Conservation (phyloP, 53 echinoderm and acorn worm genomes). For the Temnopleurus reevesii region DNA sequence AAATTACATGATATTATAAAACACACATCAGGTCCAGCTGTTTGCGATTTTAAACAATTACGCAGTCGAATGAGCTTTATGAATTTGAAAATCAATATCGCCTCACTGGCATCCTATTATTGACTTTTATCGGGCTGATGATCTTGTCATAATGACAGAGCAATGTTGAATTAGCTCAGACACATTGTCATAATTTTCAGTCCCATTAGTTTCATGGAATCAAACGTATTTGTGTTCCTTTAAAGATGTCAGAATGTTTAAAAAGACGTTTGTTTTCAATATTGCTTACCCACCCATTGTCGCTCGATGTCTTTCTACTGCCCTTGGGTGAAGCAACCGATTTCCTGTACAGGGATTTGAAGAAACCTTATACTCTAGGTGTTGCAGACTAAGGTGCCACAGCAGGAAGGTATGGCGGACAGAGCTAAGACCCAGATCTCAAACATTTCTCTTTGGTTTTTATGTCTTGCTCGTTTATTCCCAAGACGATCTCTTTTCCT, state of each 20-base stretch:
- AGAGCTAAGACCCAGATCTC: conserved; percentile 8
- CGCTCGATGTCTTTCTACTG: neutral
- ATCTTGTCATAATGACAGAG: no score
- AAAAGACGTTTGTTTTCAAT: neutral
- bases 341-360: neutral
- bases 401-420: neutral
- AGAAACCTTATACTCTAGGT: neutral
- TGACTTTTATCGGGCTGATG: no score
- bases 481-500: neutral
- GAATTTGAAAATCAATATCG: no score
- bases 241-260: neutral
- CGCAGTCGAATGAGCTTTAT: no score
- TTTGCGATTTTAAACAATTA: no score
- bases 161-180: no score
- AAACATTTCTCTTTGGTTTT: neutral
- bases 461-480: neutral
- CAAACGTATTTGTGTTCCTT: neutral
- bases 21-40: no score
- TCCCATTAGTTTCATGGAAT: no score
- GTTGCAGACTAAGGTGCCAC: neutral
- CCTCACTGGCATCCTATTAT: no score
- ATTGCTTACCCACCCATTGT: no score
- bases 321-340: neutral
- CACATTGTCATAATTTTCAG: no score
- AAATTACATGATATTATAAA: no score